Evolutionary conservation across 2,797 vertebrate genomes (phyloP), one percentile per base, ranked within the genome.

Genomic region (Lagorchestes hirsutus): DNA sequence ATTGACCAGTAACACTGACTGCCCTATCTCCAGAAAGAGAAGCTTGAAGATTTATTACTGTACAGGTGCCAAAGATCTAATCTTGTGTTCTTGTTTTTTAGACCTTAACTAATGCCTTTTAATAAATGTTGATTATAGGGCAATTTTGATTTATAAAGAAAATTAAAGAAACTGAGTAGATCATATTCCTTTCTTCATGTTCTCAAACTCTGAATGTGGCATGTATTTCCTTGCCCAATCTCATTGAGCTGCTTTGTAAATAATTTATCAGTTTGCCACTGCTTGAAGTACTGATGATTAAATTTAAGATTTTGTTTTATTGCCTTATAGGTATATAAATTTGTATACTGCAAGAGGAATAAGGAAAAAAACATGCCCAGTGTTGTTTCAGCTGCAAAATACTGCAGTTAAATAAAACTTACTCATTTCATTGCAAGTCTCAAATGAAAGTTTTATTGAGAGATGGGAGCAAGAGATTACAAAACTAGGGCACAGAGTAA

Each of bases 261-360:
- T 98, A 98, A 99, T 98, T 98, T 97, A 98, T 98, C 96, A 97
- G 97, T 97, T 98, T 98, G 97, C 97, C 93, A 29, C 96, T 67
- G 46, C 98, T 98, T 98, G 98, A 97, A 97, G 98, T 98, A 98
- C 97, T 98, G 98, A 98, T 98, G 98, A 98, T 99, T 98, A 98
- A 98, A 98, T 98, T 98, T 98, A 98, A 98, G 98, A 94, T 98
- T 97, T 97, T 98, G 97, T 97, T 97, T 98, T 98, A 96, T 98
- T 98, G 93, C 98, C 95, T 96, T 92, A 94, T 97, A 97, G 97
- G 97, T 97, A 94, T 97, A 98, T 98, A 98, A 97, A 98, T 98
- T 97, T 96, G 93, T 98, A 97, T 98, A 97, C 96, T 98, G 97
- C 5, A 6, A 97, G 97, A 97, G 95, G 94, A 55, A 27, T n/a